Base-by-base conservation (phyloP, 1,140 invertebrate species). In the Anagrus nilaparvatae region DNA sequence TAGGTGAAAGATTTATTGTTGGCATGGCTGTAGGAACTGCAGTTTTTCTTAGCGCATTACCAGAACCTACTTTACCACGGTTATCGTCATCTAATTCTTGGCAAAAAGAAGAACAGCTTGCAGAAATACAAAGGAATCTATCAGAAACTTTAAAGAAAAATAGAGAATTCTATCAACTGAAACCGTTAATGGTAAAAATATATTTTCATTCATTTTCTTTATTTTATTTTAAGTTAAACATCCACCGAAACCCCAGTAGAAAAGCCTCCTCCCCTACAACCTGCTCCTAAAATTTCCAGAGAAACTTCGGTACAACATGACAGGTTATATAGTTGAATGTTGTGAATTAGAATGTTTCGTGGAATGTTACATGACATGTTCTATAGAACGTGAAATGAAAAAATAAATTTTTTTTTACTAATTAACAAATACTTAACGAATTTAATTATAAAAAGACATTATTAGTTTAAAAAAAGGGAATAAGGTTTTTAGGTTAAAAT, bases 11-110 rank as follows among this genome's bases (percentile, higher is more conserved):
- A 27, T 74, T 90, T 57, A 74, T 96, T 17, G 78, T 92, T 47
- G 86, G 84, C 2, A 75, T 93, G 48, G 91, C 89, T 9, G 88
- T 87, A 23, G 91, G 87, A 3, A 95, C 90, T 0, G 90, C 82
- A 10, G 70, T 87, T 3, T 87, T 77, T 52, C 59, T 93, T 2
- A 70, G 74, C 1, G 77, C 87, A 0, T 59, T 94, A 19, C 87
- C 87, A 3, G 76, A 82, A 14, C 75, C 77, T 3, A 64, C 76
- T 12, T 56, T 79, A 16, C 84, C 84, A 1, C 74, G 76, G 58
- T 73, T 82, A 31, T 73, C 77, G 2, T 74, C 76, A 0, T 75
- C 76, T 10, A 77, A 77, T 51, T 70, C 75, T 2, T 77, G 72
- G 67, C 73, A 73, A 8, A 76, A 79, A 46, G 74, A 78, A 27